phyloP scores from a whole-genome alignment of 2,113 vertebrate genomes.

The Penelope pileata region DNA sequence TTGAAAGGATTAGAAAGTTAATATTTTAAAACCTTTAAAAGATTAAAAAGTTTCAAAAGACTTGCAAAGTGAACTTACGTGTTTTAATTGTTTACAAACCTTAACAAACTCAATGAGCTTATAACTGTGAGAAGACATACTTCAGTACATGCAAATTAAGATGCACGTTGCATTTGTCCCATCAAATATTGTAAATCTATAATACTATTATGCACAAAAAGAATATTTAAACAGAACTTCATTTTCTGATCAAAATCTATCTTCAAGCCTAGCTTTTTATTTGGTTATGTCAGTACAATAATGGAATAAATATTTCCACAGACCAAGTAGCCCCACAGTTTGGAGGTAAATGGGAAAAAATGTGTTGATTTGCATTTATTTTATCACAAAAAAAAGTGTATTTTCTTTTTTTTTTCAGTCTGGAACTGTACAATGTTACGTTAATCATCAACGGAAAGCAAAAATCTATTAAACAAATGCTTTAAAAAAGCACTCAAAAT shows the following conservation, averaged over 20 bases:
- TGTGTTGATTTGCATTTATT: slow-evolving; percentile 3
- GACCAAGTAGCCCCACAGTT: background rate
- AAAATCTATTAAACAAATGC: slow-evolving; percentile 47
- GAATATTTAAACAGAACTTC: background rate
- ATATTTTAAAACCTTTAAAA: background rate
- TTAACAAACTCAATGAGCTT: background rate
- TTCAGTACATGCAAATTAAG: background rate
- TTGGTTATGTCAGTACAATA: background rate
- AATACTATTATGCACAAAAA: background rate
- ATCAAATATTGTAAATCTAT: background rate
- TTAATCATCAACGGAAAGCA: slow-evolving; percentile 39
- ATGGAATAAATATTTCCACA: background rate
- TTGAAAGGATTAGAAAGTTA: background rate
- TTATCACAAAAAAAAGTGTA: slow-evolving; percentile 9
- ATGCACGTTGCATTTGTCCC: background rate
- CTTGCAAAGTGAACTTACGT: background rate
- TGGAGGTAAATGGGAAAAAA: background rate
- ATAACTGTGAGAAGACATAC: background rate
- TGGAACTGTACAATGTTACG: background rate
- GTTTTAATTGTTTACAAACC: background rate
- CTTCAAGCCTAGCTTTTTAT: slow-evolving; percentile 32
- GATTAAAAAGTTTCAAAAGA: background rate
- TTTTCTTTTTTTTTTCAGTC: slow-evolving; percentile 1
- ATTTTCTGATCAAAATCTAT: slow-evolving; percentile 33
- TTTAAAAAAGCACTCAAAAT: slow-evolving; percentile 56